Base-by-base conservation (phyloP, 2,797 vertebrate species). In the Gila robusta region DNA sequence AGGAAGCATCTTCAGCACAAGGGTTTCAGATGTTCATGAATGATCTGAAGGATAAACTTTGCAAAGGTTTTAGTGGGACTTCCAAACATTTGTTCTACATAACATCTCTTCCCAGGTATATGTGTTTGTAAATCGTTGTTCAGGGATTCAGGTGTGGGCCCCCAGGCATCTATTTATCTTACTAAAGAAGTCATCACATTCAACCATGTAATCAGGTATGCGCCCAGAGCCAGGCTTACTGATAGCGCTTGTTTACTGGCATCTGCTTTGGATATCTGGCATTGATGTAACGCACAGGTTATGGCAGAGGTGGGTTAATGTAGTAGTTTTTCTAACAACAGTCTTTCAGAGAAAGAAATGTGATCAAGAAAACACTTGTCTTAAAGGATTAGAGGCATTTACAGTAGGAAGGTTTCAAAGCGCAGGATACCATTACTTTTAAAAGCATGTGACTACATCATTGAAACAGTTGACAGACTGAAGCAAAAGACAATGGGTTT, bases 101-200 rank as follows among this genome's bases (percentile, higher is more conserved):
- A 93, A 90, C 89, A 89, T 44, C 79, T 93, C 81, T 59, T 47
- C 84, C 89, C 54, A 66, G 77, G 85, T 86, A 37, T 81, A 41
- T 85, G 85, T 90, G 83, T 92, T 91, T 92, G 88, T 85, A 89
- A 64, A 69, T 83, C 74, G 32, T 72, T 79, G 81, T 80, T 79
- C 81, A 74, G 80, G 86, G 54, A 94, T 95, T 98, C 96, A 97
- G 96, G 97, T 97, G 96, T 91, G 95, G 93, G 93, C 94, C 97
- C 95, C 91, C 89, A 93, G 96, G 97, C 95, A 93, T 11, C 3
- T 87, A 87, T 64, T 83, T 91, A 91, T 94, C 94, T 92, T 94
- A 92, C 91, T 92, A 88, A 94, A 90, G 94, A 92, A 88, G 86
- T 92, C 87, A 92, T 93, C 92, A 92, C 93, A 92, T 93, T 94